These are phyloP conservation scores for Germaria angustata DNA, from an alignment of 2,888 invertebrate species.

Conservation along the genomic window DNA sequence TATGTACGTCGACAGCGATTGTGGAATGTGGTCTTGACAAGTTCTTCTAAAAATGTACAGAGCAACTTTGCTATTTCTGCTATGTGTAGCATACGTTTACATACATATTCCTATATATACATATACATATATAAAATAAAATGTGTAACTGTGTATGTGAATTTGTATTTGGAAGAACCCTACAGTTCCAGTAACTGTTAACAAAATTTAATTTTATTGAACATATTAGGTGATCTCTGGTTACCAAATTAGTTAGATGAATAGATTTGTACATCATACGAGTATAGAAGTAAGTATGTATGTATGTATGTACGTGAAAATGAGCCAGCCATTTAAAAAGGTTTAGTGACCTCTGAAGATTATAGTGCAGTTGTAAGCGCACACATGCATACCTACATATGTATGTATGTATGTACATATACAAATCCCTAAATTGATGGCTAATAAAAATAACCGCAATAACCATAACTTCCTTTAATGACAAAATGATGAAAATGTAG, in stretches of 20 bases:
- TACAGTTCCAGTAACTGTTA: conserved; percentile 1
- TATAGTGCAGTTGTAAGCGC: not conserved
- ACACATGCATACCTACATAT: not conserved
- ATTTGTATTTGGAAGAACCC: not conserved
- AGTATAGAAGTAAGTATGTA: no score
- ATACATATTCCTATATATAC: not conserved
- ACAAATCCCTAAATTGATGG: no score
- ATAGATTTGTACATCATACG: not conserved
- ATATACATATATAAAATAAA: not conserved
- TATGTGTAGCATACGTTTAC: conserved; percentile 38
- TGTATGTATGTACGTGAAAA: not conserved
- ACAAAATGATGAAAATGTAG: no score
- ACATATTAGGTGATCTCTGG: not conserved
- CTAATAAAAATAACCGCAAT: no score
- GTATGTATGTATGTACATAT: not conserved
- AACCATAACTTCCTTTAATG: no score
- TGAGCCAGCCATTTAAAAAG: not conserved
- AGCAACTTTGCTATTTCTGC: conserved; percentile 73
- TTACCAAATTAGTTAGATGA: not conserved
- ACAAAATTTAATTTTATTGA: not conserved
- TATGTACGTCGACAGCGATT: conserved; percentile 62
- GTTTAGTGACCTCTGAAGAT: conserved; percentile 1
- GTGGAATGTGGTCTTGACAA: conserved; percentile 79
- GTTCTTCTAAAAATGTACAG: conserved; percentile 79
- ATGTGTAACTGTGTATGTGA: not conserved